These are phyloP conservation scores for Dascillus cervinus DNA, from an alignment of 2,888 invertebrate species.

Conservation along the genomic window DNA sequence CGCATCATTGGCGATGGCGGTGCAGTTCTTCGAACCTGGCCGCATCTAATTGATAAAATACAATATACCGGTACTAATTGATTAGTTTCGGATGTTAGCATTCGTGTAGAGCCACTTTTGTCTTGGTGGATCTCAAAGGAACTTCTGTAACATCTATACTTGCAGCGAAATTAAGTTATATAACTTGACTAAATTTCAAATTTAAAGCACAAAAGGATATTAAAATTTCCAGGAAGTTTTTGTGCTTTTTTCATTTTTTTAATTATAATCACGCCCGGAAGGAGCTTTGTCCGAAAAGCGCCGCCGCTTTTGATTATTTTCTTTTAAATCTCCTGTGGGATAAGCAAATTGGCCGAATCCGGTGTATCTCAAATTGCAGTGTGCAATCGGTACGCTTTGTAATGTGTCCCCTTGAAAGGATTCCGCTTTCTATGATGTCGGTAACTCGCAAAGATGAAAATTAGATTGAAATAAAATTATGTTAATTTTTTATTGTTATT, in stretches of 20 bases:
- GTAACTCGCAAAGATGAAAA: no score
- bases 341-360: constrained; percentile 9
- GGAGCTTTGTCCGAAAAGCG: constrained; percentile 5
- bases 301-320: constrained; percentile 9
- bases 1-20: constrained; percentile 25
- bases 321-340: constrained; percentile 6
- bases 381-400: no score
- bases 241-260: no score
- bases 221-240: no score
- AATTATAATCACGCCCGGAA: neutral
- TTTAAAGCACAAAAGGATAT: no score
- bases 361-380: constrained; percentile 9
- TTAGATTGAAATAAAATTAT: no score
- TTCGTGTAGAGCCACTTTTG: constrained; percentile 27
- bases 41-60: constrained; percentile 27
- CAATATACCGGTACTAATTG: constrained; percentile 24
- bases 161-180: neutral
- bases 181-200: no score
- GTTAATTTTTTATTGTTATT: no score
- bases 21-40: constrained; percentile 23
- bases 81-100: constrained; percentile 25
- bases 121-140: constrained; percentile 16
- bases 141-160: constrained; percentile 1
- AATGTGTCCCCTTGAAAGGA: no score
- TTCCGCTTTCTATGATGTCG: no score